Evolutionary conservation across 2,888 invertebrate species (phyloP).

Genomic region (Isotomurus palustris): DNA sequence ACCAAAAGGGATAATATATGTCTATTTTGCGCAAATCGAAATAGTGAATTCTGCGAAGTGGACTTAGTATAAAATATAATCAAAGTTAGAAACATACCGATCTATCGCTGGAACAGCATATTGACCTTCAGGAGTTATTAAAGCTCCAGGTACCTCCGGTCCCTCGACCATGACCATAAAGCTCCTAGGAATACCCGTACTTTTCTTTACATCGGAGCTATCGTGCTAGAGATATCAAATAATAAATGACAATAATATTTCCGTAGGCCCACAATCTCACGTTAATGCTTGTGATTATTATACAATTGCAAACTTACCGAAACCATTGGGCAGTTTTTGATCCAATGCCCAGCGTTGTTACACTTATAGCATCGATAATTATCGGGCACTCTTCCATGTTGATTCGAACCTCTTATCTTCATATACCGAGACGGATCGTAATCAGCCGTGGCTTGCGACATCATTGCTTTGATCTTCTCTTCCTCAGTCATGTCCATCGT

Average conservation of each 20-base stretch:
- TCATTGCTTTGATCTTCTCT: constrained; percentile 96
- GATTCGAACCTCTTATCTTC: constrained; percentile 37
- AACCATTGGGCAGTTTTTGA: constrained; percentile 84
- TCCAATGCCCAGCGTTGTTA: constrained; percentile 94
- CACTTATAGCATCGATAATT: constrained; percentile 93
- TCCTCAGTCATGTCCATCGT: constrained; percentile 91
- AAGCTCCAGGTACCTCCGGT: constrained; percentile 81
- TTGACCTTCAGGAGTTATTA: constrained; percentile 81
- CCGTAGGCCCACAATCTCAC: too few relatives aligned
- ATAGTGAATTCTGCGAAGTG: too few relatives aligned
- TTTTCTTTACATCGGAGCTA: constrained; percentile 73
- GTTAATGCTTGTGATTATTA: too few relatives aligned
- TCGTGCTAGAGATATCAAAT: too few relatives aligned
- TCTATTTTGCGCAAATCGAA: too few relatives aligned
- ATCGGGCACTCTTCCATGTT: constrained; percentile 83
- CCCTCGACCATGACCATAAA: constrained; percentile 92
- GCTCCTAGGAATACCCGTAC: constrained; percentile 94
- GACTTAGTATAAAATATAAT: constrained; percentile 6
- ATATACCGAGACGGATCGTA: constrained; percentile 95
- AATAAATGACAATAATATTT: too few relatives aligned
- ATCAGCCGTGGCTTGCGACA: constrained; percentile 92
- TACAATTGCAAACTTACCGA: constrained; percentile 49
- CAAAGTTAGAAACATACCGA: constrained; percentile 65
- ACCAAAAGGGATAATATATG: constrained; percentile 7
- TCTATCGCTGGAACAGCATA: constrained; percentile 85